Conservation (phyloP, 1,140 invertebrate species). For the Microplitis mediator region DNA sequence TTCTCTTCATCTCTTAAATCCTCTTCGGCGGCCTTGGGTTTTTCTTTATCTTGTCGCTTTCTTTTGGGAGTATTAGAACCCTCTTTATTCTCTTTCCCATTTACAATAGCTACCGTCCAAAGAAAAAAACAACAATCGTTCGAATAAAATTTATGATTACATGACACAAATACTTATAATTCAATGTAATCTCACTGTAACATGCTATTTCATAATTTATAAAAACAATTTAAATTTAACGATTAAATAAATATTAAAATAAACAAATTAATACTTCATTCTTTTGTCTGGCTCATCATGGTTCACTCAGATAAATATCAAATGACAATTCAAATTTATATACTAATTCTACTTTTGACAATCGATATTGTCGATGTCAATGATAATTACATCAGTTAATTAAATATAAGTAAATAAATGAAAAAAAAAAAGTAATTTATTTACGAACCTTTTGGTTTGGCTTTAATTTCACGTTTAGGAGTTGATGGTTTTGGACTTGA, state of each 20-base stretch:
- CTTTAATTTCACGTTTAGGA: slow-evolving; percentile 45
- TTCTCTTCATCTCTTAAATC: slow-evolving; percentile 22
- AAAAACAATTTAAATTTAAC: background rate
- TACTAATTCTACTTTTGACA: no score
- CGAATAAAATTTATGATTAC: background rate
- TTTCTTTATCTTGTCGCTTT: slow-evolving; percentile 25
- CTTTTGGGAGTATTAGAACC: slow-evolving; percentile 8
- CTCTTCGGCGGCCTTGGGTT: background rate
- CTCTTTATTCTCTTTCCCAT: slow-evolving; percentile 13
- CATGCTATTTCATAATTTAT: background rate
- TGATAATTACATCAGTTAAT: background rate
- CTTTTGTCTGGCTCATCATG: no score
- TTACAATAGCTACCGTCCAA: background rate
- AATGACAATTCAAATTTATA: no score
- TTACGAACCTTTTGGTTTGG: slow-evolving; percentile 36
- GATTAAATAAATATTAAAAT: background rate
- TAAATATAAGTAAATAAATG: slow-evolving; percentile 8
- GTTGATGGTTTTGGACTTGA: slow-evolving; percentile 37
- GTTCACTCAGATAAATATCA: no score
- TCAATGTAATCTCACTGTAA: background rate
- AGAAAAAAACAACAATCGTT: background rate
- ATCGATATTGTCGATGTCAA: background rate
- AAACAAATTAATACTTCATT: background rate
- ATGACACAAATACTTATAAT: background rate
- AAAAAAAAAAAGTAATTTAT: background rate